Base-by-base conservation (phyloP, 2,888 invertebrate species). In the Ypsolopha scabrella region DNA sequence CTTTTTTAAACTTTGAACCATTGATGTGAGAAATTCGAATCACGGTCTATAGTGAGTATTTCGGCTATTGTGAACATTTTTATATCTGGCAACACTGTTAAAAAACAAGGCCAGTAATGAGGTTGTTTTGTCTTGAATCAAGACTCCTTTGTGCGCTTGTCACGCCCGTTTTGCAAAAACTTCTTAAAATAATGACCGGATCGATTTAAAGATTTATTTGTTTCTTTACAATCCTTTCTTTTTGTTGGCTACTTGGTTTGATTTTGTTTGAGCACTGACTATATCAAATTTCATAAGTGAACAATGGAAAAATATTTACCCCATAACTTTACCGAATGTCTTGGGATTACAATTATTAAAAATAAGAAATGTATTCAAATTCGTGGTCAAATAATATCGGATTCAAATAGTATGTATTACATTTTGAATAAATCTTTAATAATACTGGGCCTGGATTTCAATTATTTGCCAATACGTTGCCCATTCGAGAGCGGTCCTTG, bases 381-480 rank as follows among this genome's bases (percentile, higher is more conserved):
- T 38, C 6, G 38, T 38, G 38, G 38, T 38, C 38, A 38, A 38
- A 38, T 38, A 38, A 10, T 38, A 38, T n/a, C 8, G 38, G 38
- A 38, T 38, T 39, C 39, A 11, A 10, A 39, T 39, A 39, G 39
- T 11, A 9, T 39, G 10, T 39, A 11, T 11, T 43, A 43, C 14
- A 43, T 13, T 43, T 43, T 43, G 13, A 43, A 43, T 43, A 43
- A 8, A 11, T 41, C 11, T 41, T 11, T 41, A 41, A 52, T 57
- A 60, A 58, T 54, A 56, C 53, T 47, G 61, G 65, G 65, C 68
- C 64, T 66, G 68, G 67, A 65, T 74, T 78, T 74, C 77, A 80
- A 80, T 79, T 75, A 80, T 79, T 78, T 72, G 68, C 69, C 73
- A 72, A 74, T 74, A 69, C 70, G 70, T 67, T 76, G 67, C 72